Percentiles rank a stretch among this genome's conserved stretches.
Evolutionary conservation across 2,113 vertebrate genomes (phyloP).

Genomic region (Neogobius melanostomus): DNA sequence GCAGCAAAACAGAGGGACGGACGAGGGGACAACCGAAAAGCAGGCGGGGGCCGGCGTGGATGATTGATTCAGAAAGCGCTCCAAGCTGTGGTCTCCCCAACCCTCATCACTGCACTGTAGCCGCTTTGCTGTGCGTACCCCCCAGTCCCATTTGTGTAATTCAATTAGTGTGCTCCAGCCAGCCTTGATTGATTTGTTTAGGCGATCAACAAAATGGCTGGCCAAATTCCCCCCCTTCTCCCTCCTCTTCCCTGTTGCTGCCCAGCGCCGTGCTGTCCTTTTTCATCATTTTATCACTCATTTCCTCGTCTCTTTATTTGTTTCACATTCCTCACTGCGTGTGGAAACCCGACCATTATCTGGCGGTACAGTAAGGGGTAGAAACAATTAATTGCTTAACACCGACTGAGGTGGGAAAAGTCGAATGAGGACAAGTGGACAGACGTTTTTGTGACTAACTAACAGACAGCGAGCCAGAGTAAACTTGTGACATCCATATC

Average conservation of each 20-base stretch:
- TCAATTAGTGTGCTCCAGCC: slow-evolving; percentile 75
- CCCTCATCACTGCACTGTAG: slow-evolving; percentile 48
- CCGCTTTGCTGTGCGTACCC: slow-evolving; percentile 52
- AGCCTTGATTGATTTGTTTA: slow-evolving; percentile 78
- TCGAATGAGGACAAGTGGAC: not conserved
- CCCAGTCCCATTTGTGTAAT: slow-evolving; percentile 74
- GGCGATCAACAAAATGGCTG: slow-evolving; percentile 72
- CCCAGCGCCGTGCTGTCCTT: slow-evolving; percentile 40
- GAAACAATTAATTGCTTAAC: slow-evolving; percentile 25
- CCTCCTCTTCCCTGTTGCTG: slow-evolving; percentile 29
- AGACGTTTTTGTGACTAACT: slow-evolving; percentile 16
- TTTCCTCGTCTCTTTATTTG: slow-evolving; percentile 43
- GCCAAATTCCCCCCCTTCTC: slow-evolving; percentile 44
- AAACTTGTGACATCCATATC: slow-evolving; percentile 18
- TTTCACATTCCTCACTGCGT: slow-evolving; percentile 27
- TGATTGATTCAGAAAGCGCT: slow-evolving; percentile 72
- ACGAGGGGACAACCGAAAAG: slow-evolving; percentile 47
- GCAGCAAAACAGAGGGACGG: slow-evolving; percentile 32
- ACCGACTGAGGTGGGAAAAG: not conserved
- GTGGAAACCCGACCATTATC: slow-evolving; percentile 36
- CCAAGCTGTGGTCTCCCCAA: slow-evolving; percentile 62
- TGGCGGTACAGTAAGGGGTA: slow-evolving; percentile 5
- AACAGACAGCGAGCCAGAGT: not conserved
- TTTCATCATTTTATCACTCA: slow-evolving; percentile 43
- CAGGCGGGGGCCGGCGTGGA: slow-evolving; percentile 47